Percentiles rank a stretch among this genome's conserved stretches.
Evolutionary conservation across 2,888 invertebrate genomes (phyloP).

Genomic region (Alloplasta piceator): DNA sequence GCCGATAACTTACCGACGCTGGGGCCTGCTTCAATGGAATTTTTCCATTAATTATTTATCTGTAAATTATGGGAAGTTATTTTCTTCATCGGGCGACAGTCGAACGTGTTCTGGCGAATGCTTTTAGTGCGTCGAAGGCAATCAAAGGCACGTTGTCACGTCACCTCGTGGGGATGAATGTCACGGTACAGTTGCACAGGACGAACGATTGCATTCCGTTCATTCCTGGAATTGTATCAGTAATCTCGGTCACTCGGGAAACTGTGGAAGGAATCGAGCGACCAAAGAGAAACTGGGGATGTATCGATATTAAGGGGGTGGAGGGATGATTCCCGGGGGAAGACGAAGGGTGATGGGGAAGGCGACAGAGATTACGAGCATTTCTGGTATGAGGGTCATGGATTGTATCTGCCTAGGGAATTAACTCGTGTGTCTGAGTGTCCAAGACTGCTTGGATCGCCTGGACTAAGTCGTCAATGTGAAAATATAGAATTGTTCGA

Average conservation of each 20-base stretch:
- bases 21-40: too few relatives aligned
- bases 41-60: too few relatives aligned
- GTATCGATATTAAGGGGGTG: constrained; percentile 45
- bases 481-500: neutral
- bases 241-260: constrained; percentile 55
- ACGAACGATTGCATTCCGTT: constrained; percentile 60
- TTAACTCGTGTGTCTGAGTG: constrained; percentile 37
- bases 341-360: constrained; percentile 4
- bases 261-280: constrained; percentile 23
- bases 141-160: too few relatives aligned
- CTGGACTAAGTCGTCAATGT: neutral
- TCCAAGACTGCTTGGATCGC: constrained; percentile 8
- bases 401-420: constrained; percentile 45
- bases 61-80: too few relatives aligned
- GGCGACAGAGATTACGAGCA: constrained; percentile 45
- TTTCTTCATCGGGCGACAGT: too few relatives aligned
- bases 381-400: constrained; percentile 57
- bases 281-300: constrained; percentile 38
- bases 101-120: too few relatives aligned
- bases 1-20: too few relatives aligned
- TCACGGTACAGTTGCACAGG: too few relatives aligned
- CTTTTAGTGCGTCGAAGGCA: too few relatives aligned
- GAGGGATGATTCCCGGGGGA: constrained; percentile 50
- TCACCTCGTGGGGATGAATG: too few relatives aligned
- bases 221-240: constrained; percentile 67